phyloP scores from a whole-genome alignment of 2,113 vertebrate genomes.

The Limnothrissa miodon region DNA sequence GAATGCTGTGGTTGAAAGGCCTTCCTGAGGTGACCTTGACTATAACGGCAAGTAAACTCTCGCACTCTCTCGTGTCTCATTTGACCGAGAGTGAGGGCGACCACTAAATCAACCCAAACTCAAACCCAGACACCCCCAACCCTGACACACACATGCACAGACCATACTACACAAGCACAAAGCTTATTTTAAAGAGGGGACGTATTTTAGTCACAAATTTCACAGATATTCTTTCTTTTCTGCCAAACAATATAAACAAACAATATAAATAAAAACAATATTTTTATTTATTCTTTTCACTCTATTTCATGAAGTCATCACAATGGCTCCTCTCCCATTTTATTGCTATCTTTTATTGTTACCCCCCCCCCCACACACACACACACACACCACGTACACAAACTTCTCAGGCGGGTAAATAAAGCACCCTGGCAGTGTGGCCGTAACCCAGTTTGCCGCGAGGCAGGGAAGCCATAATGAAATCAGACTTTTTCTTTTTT shows the following conservation, averaged over 20 bases:
- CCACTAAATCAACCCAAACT: not conserved
- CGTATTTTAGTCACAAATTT: not conserved
- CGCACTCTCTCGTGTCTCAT: not conserved
- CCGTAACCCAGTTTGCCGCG: slow-evolving; percentile 36
- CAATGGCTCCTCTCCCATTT: slow-evolving; percentile 11
- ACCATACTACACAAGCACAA: not conserved
- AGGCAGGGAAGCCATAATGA: slow-evolving; percentile 40
- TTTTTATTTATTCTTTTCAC: slow-evolving; percentile 27
- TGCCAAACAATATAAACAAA: too few relatives aligned
- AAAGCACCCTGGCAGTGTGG: slow-evolving; percentile 14
- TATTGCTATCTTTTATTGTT: slow-evolving; percentile 21
- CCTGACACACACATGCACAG: not conserved
- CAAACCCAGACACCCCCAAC: not conserved
- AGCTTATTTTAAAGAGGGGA: not conserved
- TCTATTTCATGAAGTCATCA: slow-evolving; percentile 10
- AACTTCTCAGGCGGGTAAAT: slow-evolving; percentile 19
- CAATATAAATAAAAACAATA: too few relatives aligned
- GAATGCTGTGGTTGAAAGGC: not conserved
- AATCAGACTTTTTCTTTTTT: slow-evolving; percentile 35
- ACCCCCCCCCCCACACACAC: not conserved
- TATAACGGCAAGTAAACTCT: slow-evolving; percentile 1
- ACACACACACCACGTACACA: too few relatives aligned
- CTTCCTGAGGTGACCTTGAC: not conserved
- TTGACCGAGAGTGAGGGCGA: not conserved
- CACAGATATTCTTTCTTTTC: not conserved